These are phyloP conservation scores for Pandion haliaetus DNA, from an alignment of 2,113 vertebrate genomes.

Conservation along the genomic window DNA sequence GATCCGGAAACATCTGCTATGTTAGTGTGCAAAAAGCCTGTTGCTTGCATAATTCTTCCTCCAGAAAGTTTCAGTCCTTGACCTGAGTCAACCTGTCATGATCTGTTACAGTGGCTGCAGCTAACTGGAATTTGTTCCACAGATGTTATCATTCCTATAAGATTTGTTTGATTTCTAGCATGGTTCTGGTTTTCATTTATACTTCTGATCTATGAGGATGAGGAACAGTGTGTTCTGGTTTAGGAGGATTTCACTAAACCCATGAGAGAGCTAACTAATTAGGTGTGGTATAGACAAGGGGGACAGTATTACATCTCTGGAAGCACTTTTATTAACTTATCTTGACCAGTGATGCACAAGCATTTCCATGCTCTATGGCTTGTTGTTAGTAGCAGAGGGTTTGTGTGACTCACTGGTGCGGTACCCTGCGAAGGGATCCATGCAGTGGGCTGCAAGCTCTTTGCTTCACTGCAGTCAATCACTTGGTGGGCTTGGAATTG, in stretches of 20 bases:
- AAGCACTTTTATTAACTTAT: neutral
- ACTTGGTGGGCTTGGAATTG: neutral
- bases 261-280: too few relatives aligned
- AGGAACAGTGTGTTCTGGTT: neutral
- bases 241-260: neutral
- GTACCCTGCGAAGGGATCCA: fast-evolving
- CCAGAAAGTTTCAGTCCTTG: neutral
- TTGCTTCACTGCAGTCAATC: neutral
- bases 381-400: neutral
- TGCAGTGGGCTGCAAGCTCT: neutral
- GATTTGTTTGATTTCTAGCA: fast-evolving
- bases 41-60: neutral
- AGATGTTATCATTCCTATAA: fast-evolving
- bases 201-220: neutral
- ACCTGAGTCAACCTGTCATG: fast-evolving
- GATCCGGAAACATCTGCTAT: neutral
- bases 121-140: neutral
- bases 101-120: too few relatives aligned
- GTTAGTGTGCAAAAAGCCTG: fast-evolving
- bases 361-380: too few relatives aligned
- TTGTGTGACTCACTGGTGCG: fast-evolving
- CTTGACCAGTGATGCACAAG: neutral
- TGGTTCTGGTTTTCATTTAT: neutral
- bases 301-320: neutral
- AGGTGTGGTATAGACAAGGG: neutral